Evolutionary conservation across 92 coral and sea anemone species (phyloP).

Genomic region (Ricordea florida): DNA sequence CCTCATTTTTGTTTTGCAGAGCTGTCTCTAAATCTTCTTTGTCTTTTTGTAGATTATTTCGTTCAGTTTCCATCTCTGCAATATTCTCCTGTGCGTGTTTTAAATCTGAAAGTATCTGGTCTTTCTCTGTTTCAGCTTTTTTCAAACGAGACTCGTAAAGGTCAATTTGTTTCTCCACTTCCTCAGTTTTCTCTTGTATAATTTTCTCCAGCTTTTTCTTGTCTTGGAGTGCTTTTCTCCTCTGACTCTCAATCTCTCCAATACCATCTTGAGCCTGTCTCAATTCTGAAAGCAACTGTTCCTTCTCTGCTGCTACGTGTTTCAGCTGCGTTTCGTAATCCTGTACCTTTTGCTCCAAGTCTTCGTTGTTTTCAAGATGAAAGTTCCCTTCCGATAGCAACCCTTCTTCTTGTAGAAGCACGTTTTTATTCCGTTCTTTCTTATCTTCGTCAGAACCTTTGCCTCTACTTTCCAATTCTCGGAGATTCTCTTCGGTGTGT

Average conservation of each 20-base stretch:
- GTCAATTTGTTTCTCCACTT: constrained; percentile 25
- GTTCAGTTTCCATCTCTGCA: constrained; percentile 4
- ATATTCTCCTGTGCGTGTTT: constrained; percentile 18
- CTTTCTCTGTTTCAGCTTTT: constrained; percentile 27
- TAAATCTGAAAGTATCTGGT: constrained; percentile 18
- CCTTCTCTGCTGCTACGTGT: constrained; percentile 33
- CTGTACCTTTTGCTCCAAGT: constrained; percentile 1
- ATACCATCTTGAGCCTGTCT: constrained; percentile 11
- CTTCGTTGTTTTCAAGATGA: neutral
- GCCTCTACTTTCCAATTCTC: neutral
- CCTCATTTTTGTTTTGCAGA: neutral
- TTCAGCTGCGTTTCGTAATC: constrained; percentile 19
- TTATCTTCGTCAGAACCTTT: neutral
- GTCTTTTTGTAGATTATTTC: constrained; percentile 3
- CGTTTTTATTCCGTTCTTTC: neutral
- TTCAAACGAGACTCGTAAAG: constrained; percentile 27
- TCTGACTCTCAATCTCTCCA: neutral
- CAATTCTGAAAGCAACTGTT: constrained; percentile 3
- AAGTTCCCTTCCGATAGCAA: neutral
- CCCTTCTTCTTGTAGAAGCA: neutral
- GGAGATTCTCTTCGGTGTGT: constrained; percentile 10
- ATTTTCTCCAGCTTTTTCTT: neutral
- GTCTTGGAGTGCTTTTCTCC: neutral
- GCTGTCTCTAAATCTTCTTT: too few species aligned
- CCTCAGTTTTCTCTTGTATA: neutral